A percentile compares a stretch with the other conserved stretches of the same genome.
These are phyloP conservation scores for Ophioninae sp. DNA, from an alignment of 2,888 invertebrate genomes.

Conservation along the genomic window DNA sequence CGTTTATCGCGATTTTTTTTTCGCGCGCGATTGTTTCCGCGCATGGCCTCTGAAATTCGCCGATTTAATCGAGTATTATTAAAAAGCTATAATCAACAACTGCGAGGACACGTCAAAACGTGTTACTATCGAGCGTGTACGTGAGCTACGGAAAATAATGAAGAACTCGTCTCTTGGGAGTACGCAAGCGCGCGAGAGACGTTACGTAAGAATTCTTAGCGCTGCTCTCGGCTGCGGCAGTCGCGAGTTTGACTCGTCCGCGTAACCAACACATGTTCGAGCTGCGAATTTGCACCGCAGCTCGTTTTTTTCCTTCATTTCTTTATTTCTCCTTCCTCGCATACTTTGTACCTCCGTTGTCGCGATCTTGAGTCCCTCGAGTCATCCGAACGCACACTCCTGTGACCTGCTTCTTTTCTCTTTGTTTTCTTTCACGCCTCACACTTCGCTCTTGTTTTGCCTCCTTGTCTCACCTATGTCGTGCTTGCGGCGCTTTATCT, in stretches of 20 bases:
- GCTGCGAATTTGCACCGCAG: conserved; percentile 34
- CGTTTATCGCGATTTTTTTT: neutral
- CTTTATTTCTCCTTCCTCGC: conserved; percentile 5
- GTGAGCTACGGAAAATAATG: conserved; percentile 35
- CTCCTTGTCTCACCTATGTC: conserved; percentile 24
- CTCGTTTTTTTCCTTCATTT: neutral
- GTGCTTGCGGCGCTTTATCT: neutral
- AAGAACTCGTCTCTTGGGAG: conserved; percentile 50
- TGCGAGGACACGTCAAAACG: conserved; percentile 15
- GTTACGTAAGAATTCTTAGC: conserved; percentile 61
- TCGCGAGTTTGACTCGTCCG: conserved; percentile 8
- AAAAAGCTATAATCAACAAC: neutral
- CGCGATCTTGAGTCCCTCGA: conserved; percentile 21
- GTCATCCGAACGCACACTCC: neutral
- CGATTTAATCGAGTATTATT: neutral
- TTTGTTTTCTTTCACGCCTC: neutral
- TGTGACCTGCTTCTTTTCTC: neutral
- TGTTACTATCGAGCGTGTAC: neutral
- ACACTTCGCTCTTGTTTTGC: neutral
- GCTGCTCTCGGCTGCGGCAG: conserved; percentile 32
- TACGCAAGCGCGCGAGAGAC: conserved; percentile 1
- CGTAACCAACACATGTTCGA: conserved; percentile 20
- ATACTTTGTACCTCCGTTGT: neutral
- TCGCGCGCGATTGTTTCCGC: neutral
- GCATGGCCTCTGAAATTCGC: neutral